These are phyloP conservation scores for Palythoa grandiflora DNA, from an alignment of 92 coral and sea anemone species.

Conservation along the genomic window DNA sequence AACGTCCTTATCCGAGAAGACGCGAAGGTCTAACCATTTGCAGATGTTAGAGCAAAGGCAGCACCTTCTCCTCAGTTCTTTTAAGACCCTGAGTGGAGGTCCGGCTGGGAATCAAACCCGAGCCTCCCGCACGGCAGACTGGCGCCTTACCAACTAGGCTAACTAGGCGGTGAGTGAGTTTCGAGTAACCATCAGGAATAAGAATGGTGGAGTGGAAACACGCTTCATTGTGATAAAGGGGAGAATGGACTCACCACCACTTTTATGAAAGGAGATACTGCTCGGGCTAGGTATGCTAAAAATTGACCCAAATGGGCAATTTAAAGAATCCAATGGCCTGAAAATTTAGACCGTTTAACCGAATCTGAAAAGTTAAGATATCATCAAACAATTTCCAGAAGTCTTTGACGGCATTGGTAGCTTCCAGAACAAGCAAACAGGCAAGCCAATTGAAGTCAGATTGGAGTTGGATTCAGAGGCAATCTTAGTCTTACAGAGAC, in stretches of 20 bases:
- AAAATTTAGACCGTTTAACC: neutral
- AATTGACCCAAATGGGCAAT: slow-evolving; percentile 34
- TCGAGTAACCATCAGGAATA: slow-evolving; percentile 15
- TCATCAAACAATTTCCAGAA: neutral
- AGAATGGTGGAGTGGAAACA: slow-evolving; percentile 46
- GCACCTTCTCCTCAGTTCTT: too few species aligned
- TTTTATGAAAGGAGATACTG: slow-evolving; percentile 56
- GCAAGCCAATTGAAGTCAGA: slow-evolving; percentile 47
- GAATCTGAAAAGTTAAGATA: slow-evolving; percentile 14
- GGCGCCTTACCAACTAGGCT: too few species aligned
- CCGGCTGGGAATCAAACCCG: too few species aligned
- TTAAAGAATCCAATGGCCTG: slow-evolving; percentile 40
- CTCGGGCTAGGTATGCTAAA: slow-evolving; percentile 36
- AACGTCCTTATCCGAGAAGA: too few species aligned
- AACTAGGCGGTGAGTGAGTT: too few species aligned
- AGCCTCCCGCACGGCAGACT: too few species aligned
- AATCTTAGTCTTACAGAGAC: slow-evolving; percentile 33
- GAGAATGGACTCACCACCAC: slow-evolving; percentile 61
- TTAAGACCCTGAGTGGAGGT: too few species aligned
- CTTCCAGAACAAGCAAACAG: slow-evolving; percentile 36
- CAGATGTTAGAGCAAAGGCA: too few species aligned
- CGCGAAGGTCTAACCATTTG: too few species aligned
- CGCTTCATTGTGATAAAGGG: slow-evolving; percentile 50
- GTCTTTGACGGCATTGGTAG: slow-evolving; percentile 41
- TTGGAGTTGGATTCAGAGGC: slow-evolving; percentile 58